Evolutionary conservation across 92 coral and sea anemone genomes (phyloP).

Genomic region (Nematostella vectensis): DNA sequence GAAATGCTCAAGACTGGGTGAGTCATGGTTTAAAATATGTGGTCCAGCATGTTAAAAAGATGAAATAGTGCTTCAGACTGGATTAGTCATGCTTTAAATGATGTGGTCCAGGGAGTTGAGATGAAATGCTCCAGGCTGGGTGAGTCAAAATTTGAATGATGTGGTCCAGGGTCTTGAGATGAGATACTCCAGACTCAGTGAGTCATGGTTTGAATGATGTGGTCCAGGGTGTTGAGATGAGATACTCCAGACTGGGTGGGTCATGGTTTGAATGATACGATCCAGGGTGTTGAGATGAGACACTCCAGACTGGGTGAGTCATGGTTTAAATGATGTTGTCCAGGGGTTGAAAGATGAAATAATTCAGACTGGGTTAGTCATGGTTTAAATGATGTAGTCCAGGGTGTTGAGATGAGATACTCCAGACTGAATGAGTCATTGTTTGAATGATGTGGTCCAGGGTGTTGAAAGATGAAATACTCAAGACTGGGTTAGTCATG

Average conservation of each 20-base stretch:
- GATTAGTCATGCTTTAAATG: conserved; percentile 35
- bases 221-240: conserved; percentile 87
- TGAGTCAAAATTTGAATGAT: too few species aligned
- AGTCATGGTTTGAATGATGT: too few species aligned
- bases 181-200: too few species aligned
- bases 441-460: background rate
- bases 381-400: background rate
- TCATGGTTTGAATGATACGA: background rate
- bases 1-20: conserved; percentile 87
- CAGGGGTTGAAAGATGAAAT: conserved; percentile 76
- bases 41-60: conserved; percentile 58
- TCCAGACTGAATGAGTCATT: conserved; percentile 80
- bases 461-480: too few species aligned
- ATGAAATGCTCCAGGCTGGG: too few species aligned
- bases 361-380: conserved; percentile 81
- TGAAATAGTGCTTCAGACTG: conserved; percentile 80
- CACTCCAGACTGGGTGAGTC: conserved; percentile 84
- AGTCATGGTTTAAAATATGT: background rate
- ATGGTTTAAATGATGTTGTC: background rate
- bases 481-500: too few species aligned
- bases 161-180: too few species aligned
- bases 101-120: background rate
- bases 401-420: conserved; percentile 81
- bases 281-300: conserved; percentile 80
- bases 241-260: conserved; percentile 87